Evolutionary conservation across 1,140 invertebrate species (phyloP).

Genomic region (Steinernema feltiae): DNA sequence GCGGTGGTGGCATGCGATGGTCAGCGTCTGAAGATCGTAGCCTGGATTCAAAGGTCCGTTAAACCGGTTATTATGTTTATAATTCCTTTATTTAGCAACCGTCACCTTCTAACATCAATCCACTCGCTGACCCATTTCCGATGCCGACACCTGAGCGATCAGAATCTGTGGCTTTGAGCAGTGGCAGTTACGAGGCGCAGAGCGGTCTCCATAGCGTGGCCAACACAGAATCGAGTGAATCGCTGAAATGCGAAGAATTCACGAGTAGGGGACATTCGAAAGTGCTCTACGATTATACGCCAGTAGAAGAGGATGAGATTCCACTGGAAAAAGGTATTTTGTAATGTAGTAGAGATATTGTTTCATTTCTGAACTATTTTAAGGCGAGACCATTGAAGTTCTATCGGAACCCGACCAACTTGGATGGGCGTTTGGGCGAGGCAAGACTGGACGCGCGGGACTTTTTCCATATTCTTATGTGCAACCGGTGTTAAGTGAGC

Average conservation of each 20-base stretch:
- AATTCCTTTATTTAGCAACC: too few relatives aligned
- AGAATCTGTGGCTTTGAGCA: slow-evolving; percentile 25
- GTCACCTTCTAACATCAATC: too few relatives aligned
- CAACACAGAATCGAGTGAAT: neutral
- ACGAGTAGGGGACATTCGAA: slow-evolving; percentile 15
- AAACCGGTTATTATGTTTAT: too few relatives aligned
- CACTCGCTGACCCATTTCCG: slow-evolving; percentile 18
- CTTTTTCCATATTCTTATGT: slow-evolving; percentile 51
- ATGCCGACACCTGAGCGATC: slow-evolving; percentile 25
- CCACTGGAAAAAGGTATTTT: slow-evolving; percentile 49
- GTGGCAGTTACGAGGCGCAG: slow-evolving; percentile 13
- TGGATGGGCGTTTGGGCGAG: slow-evolving; percentile 50
- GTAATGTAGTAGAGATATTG: neutral
- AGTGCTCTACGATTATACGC: slow-evolving; percentile 53
- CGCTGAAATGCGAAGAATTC: slow-evolving; percentile 2
- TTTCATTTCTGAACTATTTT: slow-evolving; percentile 24
- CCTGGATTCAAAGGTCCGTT: too few relatives aligned
- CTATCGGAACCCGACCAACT: slow-evolving; percentile 49
- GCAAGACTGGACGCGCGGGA: slow-evolving; percentile 42
- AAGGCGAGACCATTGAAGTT: slow-evolving; percentile 54
- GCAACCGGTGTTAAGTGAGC: slow-evolving; percentile 8
- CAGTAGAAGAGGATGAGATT: slow-evolving; percentile 50
- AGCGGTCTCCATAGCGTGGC: neutral
- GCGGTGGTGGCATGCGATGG: too few relatives aligned
- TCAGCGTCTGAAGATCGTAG: too few relatives aligned